Evolutionary conservation across 2,797 vertebrate genomes (phyloP).

Genomic region (Vespertilio murinus): DNA sequence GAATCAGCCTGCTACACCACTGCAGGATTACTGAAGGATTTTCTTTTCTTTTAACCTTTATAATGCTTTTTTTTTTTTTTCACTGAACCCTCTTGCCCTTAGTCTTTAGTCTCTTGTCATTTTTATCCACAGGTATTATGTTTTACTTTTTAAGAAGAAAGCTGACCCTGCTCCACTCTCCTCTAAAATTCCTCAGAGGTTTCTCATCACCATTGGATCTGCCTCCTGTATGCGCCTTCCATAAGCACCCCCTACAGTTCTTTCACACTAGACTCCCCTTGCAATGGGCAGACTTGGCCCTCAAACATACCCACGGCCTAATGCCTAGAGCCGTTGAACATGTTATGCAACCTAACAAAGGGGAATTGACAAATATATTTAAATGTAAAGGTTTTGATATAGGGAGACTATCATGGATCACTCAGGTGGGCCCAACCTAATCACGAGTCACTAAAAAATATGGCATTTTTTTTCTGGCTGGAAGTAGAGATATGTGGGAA

Average conservation of each 20-base stretch:
- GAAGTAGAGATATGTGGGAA: neutral
- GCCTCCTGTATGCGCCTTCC: fast-evolving
- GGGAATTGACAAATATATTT: neutral
- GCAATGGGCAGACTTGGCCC: neutral
- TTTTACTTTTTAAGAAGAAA: neutral
- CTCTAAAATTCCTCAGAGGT: neutral
- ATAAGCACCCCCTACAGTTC: neutral
- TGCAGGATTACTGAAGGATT: neutral
- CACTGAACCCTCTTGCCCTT: neutral
- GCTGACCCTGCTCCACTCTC: neutral
- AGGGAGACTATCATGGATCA: neutral
- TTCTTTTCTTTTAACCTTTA: neutral
- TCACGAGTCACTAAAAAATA: neutral
- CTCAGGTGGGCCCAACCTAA: neutral
- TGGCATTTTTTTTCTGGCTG: neutral
- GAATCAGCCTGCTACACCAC: neutral
- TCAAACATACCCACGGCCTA: neutral
- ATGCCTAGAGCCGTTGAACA: too few relatives aligned
- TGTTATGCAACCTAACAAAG: neutral
- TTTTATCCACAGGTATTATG: neutral
- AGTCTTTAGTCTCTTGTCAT: neutral
- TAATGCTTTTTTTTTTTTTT: neutral
- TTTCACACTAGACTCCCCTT: neutral
- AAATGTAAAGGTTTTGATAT: neutral
- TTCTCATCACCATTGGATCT: neutral